These are phyloP conservation scores for Sphenodon punctatus DNA, from an alignment of 2,797 vertebrate genomes.

Conservation along the genomic window DNA sequence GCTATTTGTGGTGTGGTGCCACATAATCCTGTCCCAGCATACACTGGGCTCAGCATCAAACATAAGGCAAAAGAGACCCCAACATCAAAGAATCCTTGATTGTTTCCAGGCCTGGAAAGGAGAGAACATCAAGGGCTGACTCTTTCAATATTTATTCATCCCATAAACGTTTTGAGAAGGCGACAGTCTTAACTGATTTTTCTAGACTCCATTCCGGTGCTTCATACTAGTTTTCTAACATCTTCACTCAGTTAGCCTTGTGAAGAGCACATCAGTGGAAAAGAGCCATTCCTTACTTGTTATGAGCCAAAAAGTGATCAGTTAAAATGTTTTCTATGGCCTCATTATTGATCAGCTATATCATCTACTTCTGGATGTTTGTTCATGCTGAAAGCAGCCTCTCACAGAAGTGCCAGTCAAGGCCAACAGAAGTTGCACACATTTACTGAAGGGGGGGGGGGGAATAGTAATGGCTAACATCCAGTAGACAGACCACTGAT, in stretches of 20 bases:
- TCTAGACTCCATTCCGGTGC: neutral
- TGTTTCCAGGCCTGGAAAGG: neutral
- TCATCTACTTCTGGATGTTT: neutral
- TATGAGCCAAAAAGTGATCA: neutral
- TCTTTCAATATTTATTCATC: neutral
- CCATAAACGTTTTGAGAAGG: neutral
- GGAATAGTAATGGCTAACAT: neutral
- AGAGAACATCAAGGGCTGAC: neutral
- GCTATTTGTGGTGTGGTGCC: too few relatives aligned
- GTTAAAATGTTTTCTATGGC: neutral
- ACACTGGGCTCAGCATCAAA: too few relatives aligned
- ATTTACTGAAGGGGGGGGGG: too few relatives aligned
- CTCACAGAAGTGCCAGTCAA: fast-evolving
- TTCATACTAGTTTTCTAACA: neutral
- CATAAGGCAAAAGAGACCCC: too few relatives aligned
- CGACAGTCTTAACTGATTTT: neutral
- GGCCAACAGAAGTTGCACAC: neutral
- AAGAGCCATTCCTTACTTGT: neutral
- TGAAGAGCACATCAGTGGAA: neutral
- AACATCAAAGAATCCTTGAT: neutral
- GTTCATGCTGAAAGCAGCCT: neutral
- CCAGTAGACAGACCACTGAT: neutral
- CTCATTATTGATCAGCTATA: neutral
- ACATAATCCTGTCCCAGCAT: too few relatives aligned
- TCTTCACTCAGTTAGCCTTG: neutral